Percentiles rank a stretch among this genome's conserved stretches.
These are phyloP conservation scores for Naja naja DNA, from an alignment of 2,113 vertebrate species.

Conservation along the genomic window DNA sequence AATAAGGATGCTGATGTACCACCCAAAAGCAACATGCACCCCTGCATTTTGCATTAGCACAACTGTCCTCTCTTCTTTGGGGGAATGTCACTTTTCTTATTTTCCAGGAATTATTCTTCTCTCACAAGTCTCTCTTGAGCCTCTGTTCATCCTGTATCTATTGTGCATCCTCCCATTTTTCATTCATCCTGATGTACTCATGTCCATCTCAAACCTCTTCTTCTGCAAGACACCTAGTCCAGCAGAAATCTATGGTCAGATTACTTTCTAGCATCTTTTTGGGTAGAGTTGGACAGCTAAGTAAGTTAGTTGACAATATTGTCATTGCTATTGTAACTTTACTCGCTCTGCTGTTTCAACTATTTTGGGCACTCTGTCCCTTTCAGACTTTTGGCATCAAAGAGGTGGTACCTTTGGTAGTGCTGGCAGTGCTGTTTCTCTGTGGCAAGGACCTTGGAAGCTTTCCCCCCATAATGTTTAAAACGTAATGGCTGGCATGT, in stretches of 20 bases:
- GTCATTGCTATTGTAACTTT: neutral
- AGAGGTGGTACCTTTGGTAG: neutral
- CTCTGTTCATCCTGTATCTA: neutral
- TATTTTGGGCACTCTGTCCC: neutral
- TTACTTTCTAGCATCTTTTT: neutral
- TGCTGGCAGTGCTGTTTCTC: neutral
- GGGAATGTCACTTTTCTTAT: neutral
- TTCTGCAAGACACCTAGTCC: neutral
- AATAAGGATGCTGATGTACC: neutral
- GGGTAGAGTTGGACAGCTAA: neutral
- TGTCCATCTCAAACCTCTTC: neutral
- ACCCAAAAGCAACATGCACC: neutral
- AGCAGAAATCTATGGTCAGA: neutral
- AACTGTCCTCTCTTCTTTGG: neutral
- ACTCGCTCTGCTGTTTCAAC: neutral
- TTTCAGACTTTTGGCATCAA: neutral
- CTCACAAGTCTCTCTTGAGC: neutral
- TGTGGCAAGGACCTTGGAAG: neutral
- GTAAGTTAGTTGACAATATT: neutral
- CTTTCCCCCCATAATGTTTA: neutral
- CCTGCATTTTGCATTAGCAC: neutral
- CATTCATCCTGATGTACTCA: neutral
- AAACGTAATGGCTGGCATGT: neutral
- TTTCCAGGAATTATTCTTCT: neutral
- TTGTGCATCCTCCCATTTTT: neutral